Percentiles rank a stretch among this genome's conserved stretches.
Conservation (phyloP, 92 coral and sea anemone genomes). For the Hydrozoanthus gracilis region DNA sequence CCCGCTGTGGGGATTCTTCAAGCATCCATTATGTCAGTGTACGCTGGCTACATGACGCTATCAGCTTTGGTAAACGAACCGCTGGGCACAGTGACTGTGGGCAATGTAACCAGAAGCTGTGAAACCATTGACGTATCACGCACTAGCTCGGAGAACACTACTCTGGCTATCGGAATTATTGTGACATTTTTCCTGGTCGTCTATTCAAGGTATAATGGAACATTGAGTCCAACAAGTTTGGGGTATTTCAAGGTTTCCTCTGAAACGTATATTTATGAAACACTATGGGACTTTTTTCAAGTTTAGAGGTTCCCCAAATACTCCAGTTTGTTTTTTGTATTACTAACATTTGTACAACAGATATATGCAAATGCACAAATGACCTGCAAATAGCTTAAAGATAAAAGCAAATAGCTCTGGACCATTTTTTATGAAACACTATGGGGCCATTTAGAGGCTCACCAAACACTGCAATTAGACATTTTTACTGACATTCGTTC, state of each 20-base stretch:
- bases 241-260: too few species aligned
- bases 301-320: too few species aligned
- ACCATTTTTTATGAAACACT: too few species aligned
- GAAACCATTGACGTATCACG: constrained; percentile 45
- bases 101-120: constrained; percentile 57
- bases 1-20: constrained; percentile 73
- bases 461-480: too few species aligned
- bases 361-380: too few species aligned
- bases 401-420: too few species aligned
- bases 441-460: too few species aligned
- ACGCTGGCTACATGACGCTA: constrained; percentile 83
- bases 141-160: constrained; percentile 77
- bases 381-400: too few species aligned
- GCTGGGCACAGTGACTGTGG: constrained; percentile 54
- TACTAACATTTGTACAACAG: too few species aligned
- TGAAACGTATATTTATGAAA: too few species aligned
- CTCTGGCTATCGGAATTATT: constrained; percentile 78
- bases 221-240: neutral
- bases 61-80: constrained; percentile 91
- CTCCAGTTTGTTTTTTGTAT: too few species aligned
- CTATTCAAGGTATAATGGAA: constrained; percentile 76
- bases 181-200: constrained; percentile 85
- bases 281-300: neutral
- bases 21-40: constrained; percentile 82
- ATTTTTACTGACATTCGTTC: too few species aligned